Evolutionary conservation across 2,113 vertebrate genomes (phyloP).

Genomic region (Elephantulus edwardii): DNA sequence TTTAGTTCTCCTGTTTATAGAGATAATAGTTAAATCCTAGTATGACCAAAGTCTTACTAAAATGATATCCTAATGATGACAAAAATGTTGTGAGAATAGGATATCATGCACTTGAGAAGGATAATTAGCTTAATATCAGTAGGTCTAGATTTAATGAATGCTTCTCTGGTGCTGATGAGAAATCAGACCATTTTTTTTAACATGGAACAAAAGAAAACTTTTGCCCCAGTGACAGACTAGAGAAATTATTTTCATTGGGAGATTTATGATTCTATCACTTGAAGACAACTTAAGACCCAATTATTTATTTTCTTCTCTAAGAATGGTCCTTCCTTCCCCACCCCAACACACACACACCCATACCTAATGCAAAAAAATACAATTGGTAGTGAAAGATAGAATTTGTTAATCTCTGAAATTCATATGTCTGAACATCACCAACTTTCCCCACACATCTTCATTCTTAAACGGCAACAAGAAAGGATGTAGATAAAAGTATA

Average conservation of each 20-base stretch:
- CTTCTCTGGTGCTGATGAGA: neutral
- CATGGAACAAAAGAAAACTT: neutral
- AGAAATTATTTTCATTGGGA: neutral
- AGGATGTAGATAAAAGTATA: neutral
- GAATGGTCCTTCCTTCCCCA: neutral
- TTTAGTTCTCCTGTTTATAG: neutral
- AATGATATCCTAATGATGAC: too few relatives aligned
- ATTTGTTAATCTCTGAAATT: neutral
- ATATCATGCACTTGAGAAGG: neutral
- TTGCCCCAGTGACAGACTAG: neutral
- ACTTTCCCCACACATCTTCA: neutral
- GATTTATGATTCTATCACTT: neutral
- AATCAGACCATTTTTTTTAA: neutral
- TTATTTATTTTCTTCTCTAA: neutral
- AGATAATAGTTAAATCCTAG: neutral
- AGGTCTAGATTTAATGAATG: neutral
- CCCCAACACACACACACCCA: too few relatives aligned
- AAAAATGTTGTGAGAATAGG: neutral
- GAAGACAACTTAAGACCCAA: neutral
- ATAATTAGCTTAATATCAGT: neutral
- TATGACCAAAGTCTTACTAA: neutral
- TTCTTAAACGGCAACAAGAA: neutral
- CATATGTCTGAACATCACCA: neutral
- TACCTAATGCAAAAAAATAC: neutral
- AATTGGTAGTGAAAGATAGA: neutral